A percentile compares a stretch with the other conserved stretches of the same genome.
These are phyloP conservation scores for Xenopus laevis DNA, from an alignment of 2,113 vertebrate genomes.

Conservation along the genomic window DNA sequence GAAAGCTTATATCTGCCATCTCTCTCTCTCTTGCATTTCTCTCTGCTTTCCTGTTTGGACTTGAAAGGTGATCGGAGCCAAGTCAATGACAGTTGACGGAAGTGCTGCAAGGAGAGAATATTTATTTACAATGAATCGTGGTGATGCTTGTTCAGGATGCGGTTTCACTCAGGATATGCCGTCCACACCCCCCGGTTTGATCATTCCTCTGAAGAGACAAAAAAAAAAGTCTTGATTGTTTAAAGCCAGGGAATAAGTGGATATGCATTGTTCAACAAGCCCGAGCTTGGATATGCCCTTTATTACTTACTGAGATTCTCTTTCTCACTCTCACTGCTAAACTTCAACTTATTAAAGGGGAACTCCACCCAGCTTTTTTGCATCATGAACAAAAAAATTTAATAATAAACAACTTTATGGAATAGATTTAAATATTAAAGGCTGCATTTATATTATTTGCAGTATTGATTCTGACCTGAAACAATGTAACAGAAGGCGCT, in stretches of 20 bases:
- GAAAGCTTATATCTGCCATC: constrained; percentile 91
- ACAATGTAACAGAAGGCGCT: too few relatives aligned
- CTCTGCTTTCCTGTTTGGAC: constrained; percentile 98
- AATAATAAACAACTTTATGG: too few relatives aligned
- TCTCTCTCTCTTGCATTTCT: constrained; percentile 78
- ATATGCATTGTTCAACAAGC: constrained; percentile 68
- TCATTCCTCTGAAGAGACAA: constrained; percentile 66
- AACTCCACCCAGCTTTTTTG: too few relatives aligned
- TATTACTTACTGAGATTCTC: not conserved
- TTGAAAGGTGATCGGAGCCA: constrained; percentile 94
- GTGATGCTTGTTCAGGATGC: constrained; percentile 96
- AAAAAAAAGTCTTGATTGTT: constrained; percentile 60
- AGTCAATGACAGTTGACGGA: constrained; percentile 96
- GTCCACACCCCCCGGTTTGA: constrained; percentile 75
- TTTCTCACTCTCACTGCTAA: too few relatives aligned
- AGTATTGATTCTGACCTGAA: too few relatives aligned
- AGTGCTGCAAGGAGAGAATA: constrained; percentile 85
- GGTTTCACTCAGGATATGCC: constrained; percentile 97
- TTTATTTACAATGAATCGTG: constrained; percentile 97
- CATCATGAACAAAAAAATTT: too few relatives aligned
- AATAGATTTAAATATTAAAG: too few relatives aligned
- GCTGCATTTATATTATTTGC: too few relatives aligned
- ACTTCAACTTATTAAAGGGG: too few relatives aligned
- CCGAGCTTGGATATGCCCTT: constrained; percentile 63
- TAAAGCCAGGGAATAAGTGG: constrained; percentile 54